phyloP scores from a whole-genome alignment of 2,888 invertebrate genomes.

The Chymomyza caudatula region DNA sequence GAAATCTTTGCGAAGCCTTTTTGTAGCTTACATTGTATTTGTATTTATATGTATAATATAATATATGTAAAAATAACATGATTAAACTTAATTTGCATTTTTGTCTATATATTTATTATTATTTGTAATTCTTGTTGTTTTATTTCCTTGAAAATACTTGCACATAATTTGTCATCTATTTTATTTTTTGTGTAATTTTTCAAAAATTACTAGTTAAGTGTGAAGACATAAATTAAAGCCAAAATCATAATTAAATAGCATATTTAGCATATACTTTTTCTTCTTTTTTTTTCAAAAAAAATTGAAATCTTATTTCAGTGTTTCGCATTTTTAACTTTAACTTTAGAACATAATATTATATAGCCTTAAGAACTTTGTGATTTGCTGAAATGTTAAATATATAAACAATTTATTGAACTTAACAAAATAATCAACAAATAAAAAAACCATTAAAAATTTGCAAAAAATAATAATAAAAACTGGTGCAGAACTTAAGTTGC shows the following conservation, averaged over 20 bases:
- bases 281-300: neutral
- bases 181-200: conserved; percentile 49
- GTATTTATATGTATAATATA: neutral
- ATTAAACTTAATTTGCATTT: neutral
- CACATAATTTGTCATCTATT: conserved; percentile 49
- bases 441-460: conserved; percentile 39
- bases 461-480: conserved; percentile 15
- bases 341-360: neutral
- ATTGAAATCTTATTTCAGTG: neutral
- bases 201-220: conserved; percentile 50
- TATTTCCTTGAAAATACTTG: conserved; percentile 70
- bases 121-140: conserved; percentile 44
- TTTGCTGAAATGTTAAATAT: conserved; percentile 10
- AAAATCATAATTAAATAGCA: conserved; percentile 12
- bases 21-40: neutral
- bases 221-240: conserved; percentile 56
- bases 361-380: conserved; percentile 15
- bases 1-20: neutral
- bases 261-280: too few relatives aligned
- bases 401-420: conserved; percentile 41
- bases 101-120: conserved; percentile 27
- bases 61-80: neutral
- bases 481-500: neutral
- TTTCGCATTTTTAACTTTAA: too few relatives aligned
- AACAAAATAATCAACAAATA: conserved; percentile 67